A percentile compares a stretch with the other conserved stretches of the same genome.
These are phyloP conservation scores for Prolemur simus DNA, from an alignment of 2,113 vertebrate genomes.

Conservation along the genomic window DNA sequence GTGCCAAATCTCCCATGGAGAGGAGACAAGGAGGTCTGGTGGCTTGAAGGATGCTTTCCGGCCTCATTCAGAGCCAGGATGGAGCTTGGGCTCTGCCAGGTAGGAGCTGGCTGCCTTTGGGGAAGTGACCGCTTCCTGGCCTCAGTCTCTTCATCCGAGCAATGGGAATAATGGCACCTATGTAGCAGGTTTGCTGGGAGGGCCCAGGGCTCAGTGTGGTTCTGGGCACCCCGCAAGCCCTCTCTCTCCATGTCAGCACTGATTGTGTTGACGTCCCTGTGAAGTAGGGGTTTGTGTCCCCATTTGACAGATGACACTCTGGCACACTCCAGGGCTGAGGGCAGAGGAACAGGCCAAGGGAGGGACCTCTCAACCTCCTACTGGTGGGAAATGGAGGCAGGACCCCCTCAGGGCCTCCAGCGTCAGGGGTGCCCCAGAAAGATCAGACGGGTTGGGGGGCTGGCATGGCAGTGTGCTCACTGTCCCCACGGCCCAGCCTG, in stretches of 20 bases:
- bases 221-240: background rate
- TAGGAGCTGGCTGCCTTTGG: background rate
- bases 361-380: background rate
- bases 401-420: background rate
- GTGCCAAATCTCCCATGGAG: background rate
- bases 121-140: background rate
- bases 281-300: background rate
- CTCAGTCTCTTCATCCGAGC: background rate
- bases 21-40: background rate
- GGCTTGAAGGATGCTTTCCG: background rate
- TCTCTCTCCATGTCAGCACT: fast-evolving
- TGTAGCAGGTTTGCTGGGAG: background rate
- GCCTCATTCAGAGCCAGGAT: background rate
- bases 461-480: background rate
- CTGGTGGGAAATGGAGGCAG: background rate
- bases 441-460: background rate
- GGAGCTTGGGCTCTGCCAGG: background rate
- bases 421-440: background rate
- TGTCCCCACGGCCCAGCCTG: background rate
- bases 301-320: background rate
- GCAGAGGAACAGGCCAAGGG: background rate
- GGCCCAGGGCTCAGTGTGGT: background rate
- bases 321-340: background rate
- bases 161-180: background rate
- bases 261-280: background rate